A percentile compares a stretch with the other conserved stretches of the same genome.
phyloP scores from a whole-genome alignment of 2,888 invertebrate genomes.

The Phalera bucephala region DNA sequence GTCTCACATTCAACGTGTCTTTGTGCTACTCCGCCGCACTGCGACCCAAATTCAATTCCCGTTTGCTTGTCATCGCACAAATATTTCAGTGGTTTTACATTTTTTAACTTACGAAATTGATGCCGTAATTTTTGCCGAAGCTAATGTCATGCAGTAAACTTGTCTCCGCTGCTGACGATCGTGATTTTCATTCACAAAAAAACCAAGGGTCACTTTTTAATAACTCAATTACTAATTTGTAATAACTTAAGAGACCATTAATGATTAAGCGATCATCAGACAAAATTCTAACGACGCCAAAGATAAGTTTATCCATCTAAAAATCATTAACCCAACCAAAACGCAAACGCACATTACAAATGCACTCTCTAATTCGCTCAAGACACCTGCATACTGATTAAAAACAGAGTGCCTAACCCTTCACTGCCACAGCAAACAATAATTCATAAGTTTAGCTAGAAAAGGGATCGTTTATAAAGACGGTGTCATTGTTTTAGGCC shows the following conservation, averaged over 20 bases:
- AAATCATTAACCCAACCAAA: not conserved
- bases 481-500: constrained; percentile 46
- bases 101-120: too few relatives aligned
- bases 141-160: too few relatives aligned
- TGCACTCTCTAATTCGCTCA: constrained; percentile 15
- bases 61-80: constrained; percentile 58
- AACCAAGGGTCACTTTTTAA: too few relatives aligned
- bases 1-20: constrained; percentile 23
- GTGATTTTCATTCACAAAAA: too few relatives aligned
- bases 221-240: too few relatives aligned
- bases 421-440: constrained; percentile 29
- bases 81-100: too few relatives aligned
- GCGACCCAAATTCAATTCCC: constrained; percentile 57
- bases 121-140: too few relatives aligned
- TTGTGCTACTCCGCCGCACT: constrained; percentile 20
- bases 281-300: too few relatives aligned
- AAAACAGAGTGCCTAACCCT: constrained; percentile 27
- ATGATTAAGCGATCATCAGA: too few relatives aligned
- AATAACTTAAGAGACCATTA: too few relatives aligned
- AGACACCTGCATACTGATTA: constrained; percentile 22
- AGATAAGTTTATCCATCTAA: too few relatives aligned
- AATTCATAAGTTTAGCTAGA: constrained; percentile 44
- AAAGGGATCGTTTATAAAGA: constrained; percentile 48
- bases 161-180: too few relatives aligned
- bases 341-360: constrained; percentile 39